Evolutionary conservation across 2,113 vertebrate species (phyloP), one percentile per base, ranked within the genome.

Genomic region (Hypomesus transpacificus): DNA sequence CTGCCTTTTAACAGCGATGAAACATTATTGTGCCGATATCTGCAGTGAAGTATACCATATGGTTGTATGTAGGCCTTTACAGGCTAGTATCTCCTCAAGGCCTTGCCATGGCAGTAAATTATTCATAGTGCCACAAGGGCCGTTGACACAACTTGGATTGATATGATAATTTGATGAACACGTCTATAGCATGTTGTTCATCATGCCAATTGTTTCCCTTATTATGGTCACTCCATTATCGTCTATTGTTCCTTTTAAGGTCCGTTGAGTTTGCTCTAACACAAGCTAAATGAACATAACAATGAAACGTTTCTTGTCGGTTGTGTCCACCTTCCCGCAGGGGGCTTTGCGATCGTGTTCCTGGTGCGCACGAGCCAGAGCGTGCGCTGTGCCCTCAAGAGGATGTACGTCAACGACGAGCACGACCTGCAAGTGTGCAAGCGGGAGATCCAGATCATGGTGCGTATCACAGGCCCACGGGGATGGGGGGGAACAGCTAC

Each of bases 401-500:
- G 97, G 83, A 98, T 99, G 97, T 99, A 98, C 0, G 97, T 99
- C 89, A 99, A 99, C 85, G 98, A 97, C 0, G 97, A 99, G 80
- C 89, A 99, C 0, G 97, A 99, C 83, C 89, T 99, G 77, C 96
- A 98, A 79, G 96, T 99, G 80, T 99, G 96, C 94, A 96, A 98
- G 82, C 88, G 94, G 51, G 97, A 99, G 84, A 98, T 99, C 86
- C 97, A 98, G 75, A 98, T 99, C 82, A 99, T 99, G 97, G 97
- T 99, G 90, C 95, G 96, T 87, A 1, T 31, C 7, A 46, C 9
- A 9, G 39, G 39, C 5, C 39, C 39, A 2, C 9, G 7, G 39
- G 24, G 24, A 0, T 2, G 24, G 24, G 24, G 1, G 2, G 24
- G 24, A 3, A 26, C 24, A 26, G 24, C 5, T 2, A 34, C 31